These are phyloP conservation scores for Muntiacus muntjak DNA, from an alignment of 2,113 vertebrate genomes.

Conservation along the genomic window DNA sequence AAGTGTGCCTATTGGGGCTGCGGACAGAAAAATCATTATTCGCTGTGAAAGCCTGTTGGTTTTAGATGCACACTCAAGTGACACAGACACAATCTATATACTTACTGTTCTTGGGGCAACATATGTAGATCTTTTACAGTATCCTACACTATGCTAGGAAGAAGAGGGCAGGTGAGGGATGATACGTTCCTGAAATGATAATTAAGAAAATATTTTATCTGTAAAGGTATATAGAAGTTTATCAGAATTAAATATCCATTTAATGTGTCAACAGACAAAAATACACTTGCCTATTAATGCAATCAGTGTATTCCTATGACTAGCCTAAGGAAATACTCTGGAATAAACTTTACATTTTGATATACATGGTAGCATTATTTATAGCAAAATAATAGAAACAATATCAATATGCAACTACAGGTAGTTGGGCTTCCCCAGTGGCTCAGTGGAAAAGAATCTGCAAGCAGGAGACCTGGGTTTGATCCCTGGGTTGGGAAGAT, in stretches of 20 bases:
- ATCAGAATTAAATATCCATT: constrained; percentile 1
- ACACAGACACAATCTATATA: background rate
- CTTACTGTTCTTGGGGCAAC: background rate
- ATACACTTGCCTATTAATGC: background rate
- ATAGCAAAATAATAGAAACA: background rate
- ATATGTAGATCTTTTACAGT: background rate
- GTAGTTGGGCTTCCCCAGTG: background rate
- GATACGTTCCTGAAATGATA: background rate
- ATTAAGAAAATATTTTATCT: background rate
- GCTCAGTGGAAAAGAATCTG: background rate
- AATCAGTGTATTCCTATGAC: background rate
- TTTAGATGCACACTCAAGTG: background rate
- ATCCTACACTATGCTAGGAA: background rate
- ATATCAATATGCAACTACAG: background rate
- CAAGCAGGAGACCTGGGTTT: background rate
- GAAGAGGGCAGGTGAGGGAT: background rate
- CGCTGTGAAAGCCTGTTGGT: background rate
- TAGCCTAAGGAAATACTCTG: background rate
- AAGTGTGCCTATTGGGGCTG: background rate
- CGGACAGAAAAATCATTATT: background rate
- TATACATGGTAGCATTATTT: background rate
- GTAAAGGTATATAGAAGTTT: background rate
- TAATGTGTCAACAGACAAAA: background rate
- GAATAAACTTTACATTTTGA: background rate
- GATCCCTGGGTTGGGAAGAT: background rate